A percentile compares a stretch with the other conserved stretches of the same genome.
These are phyloP conservation scores for Chloropsis cyanopogon DNA, from an alignment of 2,113 vertebrate species.

Conservation along the genomic window DNA sequence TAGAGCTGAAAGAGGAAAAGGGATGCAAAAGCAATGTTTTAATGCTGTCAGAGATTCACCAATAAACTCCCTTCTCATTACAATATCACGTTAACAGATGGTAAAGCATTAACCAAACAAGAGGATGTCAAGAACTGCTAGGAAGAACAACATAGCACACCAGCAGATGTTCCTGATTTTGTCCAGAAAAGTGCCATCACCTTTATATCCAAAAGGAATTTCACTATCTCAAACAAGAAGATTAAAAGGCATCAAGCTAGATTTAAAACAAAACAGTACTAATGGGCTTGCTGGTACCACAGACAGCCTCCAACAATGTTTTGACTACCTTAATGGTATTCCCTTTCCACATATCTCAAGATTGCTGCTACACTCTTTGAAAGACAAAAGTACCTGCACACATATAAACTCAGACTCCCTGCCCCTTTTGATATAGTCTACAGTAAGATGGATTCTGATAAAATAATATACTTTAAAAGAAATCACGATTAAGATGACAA, in stretches of 20 bases:
- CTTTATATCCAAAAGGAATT: not conserved
- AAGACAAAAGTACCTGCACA: not conserved
- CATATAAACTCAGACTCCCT: not conserved
- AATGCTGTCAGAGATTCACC: not conserved
- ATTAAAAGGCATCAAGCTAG: not conserved
- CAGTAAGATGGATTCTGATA: slow-evolving; percentile 7
- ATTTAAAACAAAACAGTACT: not conserved
- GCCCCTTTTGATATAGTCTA: not conserved
- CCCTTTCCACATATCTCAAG: not conserved
- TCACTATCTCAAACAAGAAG: not conserved
- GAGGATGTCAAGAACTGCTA: slow-evolving; percentile 2
- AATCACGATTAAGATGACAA: slow-evolving; percentile 26
- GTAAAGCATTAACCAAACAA: slow-evolving; percentile 53
- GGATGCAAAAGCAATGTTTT: not conserved
- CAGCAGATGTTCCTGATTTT: slow-evolving; percentile 25
- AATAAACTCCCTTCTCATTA: slow-evolving; percentile 7
- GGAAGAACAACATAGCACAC: not conserved
- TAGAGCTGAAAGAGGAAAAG: not conserved
- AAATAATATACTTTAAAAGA: slow-evolving; percentile 10
- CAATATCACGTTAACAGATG: slow-evolving; percentile 37
- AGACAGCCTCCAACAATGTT: not conserved
- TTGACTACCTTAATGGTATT: not conserved
- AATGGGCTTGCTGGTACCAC: not conserved
- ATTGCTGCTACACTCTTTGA: not conserved
- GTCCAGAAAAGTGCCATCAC: not conserved